A percentile compares a stretch with the other conserved stretches of the same genome.
Conservation (phyloP, 2,888 invertebrate genomes). For the Lucinisca nassula region DNA sequence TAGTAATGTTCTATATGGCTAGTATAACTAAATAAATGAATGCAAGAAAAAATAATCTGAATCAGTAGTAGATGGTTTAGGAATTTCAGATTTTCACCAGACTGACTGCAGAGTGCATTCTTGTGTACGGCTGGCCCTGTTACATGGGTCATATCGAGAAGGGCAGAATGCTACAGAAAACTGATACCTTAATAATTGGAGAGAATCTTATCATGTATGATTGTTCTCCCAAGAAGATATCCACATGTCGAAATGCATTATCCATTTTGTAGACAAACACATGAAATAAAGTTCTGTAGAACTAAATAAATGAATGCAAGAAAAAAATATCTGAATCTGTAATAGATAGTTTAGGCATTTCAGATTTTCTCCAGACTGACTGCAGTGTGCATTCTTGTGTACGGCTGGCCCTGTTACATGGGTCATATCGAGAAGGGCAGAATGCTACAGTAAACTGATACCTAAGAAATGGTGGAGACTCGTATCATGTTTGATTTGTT, state of each 20-base stretch:
- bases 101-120: background rate
- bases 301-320: no score
- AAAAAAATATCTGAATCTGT: no score
- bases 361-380: no score
- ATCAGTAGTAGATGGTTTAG: background rate
- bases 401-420: background rate
- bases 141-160: background rate
- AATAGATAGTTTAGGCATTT: no score
- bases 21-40: background rate
- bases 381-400: constrained; percentile 3
- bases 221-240: no score
- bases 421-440: background rate
- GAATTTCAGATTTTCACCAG: background rate
- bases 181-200: no score
- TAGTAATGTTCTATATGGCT: background rate
- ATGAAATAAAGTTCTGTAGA: no score
- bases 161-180: background rate
- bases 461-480: background rate
- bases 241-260: no score
- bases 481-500: background rate
- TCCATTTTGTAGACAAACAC: no score
- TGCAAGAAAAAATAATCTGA: background rate
- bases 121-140: background rate
- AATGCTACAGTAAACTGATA: background rate
- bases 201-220: no score